Conservation (phyloP, 2,888 invertebrate species). For the Teleiodes luculella region DNA sequence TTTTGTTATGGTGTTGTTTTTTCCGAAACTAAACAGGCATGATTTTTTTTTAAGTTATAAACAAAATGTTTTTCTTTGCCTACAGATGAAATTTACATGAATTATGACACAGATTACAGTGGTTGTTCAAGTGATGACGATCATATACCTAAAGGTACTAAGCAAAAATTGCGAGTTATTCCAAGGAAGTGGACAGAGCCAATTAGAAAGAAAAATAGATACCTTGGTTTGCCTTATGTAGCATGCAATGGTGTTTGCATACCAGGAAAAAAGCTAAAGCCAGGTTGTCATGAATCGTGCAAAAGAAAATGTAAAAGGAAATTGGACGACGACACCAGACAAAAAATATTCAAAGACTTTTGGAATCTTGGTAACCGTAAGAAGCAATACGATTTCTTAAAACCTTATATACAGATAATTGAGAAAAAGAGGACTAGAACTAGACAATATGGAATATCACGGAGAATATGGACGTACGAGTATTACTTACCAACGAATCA, state of each 20-base stretch:
- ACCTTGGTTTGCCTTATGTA: not conserved
- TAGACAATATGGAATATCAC: not conserved
- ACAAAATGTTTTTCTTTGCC: too few species aligned
- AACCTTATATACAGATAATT: not conserved
- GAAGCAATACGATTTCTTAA: not conserved
- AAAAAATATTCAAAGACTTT: not conserved
- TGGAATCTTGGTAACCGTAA: not conserved
- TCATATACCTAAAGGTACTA: not conserved
- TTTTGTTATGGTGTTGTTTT: too few species aligned
- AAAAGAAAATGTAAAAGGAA: not conserved
- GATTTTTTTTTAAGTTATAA: too few species aligned
- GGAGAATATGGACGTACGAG: not conserved
- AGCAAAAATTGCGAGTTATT: not conserved
- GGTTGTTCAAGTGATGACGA: not conserved
- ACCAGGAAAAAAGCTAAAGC: not conserved
- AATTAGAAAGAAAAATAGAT: not conserved
- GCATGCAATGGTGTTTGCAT: not conserved
- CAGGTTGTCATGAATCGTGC: not conserved
- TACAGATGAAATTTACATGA: too few species aligned
- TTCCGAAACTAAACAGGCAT: too few species aligned
- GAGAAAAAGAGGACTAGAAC: not conserved
- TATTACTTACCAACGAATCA: not conserved
- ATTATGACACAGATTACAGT: not conserved
- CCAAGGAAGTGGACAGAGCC: not conserved
- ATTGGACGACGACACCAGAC: not conserved